A percentile compares a stretch with the other conserved stretches of the same genome.
These are phyloP conservation scores for Anoplopoma fimbria DNA, from an alignment of 2,113 vertebrate genomes.

Conservation along the genomic window DNA sequence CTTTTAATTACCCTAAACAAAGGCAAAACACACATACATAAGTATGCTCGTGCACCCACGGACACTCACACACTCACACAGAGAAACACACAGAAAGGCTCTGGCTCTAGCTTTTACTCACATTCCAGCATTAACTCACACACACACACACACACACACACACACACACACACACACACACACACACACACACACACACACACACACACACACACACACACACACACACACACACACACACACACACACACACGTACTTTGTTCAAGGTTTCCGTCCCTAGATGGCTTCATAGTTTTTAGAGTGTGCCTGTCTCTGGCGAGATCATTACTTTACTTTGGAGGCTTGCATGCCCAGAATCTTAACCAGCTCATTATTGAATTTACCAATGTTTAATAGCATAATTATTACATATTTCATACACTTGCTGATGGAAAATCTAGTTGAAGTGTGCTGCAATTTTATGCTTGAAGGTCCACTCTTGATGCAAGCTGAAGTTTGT, in stretches of 20 bases:
- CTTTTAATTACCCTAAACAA: conserved; percentile 76
- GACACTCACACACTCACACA: not conserved
- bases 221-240: too few species aligned
- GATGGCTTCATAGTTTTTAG: conserved; percentile 53
- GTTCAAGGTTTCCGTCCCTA: conserved; percentile 60
- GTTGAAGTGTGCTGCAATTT: conserved; percentile 60
- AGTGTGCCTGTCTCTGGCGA: conserved; percentile 46
- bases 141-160: conserved; percentile 8
- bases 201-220: conserved; percentile 11
- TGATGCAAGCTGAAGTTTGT: conserved; percentile 75
- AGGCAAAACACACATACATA: conserved; percentile 59
- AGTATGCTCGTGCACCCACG: not conserved
- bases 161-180: conserved; percentile 6
- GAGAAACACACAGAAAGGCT: not conserved
- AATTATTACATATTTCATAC: conserved; percentile 76
- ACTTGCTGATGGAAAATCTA: conserved; percentile 55
- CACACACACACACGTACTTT: conserved; percentile 26
- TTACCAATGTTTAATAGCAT: conserved; percentile 73
- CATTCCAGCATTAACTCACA: conserved; percentile 11
- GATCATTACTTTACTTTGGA: conserved; percentile 73
- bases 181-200: conserved; percentile 11
- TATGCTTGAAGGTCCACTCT: conserved; percentile 63
- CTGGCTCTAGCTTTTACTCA: not conserved
- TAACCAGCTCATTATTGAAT: conserved; percentile 70
- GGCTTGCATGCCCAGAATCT: conserved; percentile 63